A percentile compares a stretch with the other conserved stretches of the same genome.
Evolutionary conservation across 2,797 vertebrate genomes (phyloP).

Genomic region (Oophaga sylvatica): DNA sequence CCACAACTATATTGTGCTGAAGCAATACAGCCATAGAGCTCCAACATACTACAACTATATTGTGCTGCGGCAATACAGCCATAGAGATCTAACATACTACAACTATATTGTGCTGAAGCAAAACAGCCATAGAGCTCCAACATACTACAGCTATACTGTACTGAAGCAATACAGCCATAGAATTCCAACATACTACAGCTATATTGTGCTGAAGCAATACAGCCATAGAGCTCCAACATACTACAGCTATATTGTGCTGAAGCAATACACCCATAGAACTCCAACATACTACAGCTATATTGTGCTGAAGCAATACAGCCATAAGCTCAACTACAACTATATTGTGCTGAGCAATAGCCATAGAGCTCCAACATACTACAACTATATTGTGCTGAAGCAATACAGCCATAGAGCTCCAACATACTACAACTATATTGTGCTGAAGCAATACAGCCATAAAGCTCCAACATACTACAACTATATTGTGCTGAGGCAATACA

Average conservation of each 20-base stretch:
- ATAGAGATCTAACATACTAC: background rate
- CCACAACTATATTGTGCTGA: background rate
- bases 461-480: background rate
- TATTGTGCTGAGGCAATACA: background rate
- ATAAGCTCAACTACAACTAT: too few species aligned
- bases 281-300: too few species aligned
- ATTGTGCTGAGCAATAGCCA: too few species aligned
- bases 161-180: background rate
- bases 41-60: background rate
- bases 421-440: background rate
- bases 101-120: background rate
- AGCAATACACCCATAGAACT: background rate
- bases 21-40: background rate
- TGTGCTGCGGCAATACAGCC: too few species aligned
- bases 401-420: background rate
- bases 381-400: background rate
- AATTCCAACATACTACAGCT: background rate
- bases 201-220: background rate
- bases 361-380: background rate
- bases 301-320: too few species aligned
- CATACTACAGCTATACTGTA: background rate
- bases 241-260: background rate
- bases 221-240: background rate
- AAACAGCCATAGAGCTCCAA: too few species aligned
- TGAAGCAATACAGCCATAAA: background rate